phyloP scores from a whole-genome alignment of 2,113 vertebrate species.

The Carlito syrichta region DNA sequence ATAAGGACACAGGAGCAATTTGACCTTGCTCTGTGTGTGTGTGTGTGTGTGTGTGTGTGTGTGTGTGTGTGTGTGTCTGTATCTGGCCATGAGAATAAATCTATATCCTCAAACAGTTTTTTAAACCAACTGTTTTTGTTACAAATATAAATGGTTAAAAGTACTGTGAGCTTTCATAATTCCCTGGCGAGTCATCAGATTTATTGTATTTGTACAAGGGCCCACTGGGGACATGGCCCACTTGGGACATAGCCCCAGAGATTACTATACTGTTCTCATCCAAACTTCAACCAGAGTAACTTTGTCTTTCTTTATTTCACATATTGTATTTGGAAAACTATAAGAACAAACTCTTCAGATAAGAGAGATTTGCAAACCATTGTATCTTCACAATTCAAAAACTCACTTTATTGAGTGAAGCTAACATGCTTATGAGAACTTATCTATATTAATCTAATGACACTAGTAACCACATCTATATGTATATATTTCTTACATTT shows the following conservation, averaged over 20 bases:
- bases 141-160: background rate
- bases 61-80: background rate
- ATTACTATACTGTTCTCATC: background rate
- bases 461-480: background rate
- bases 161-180: background rate
- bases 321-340: background rate
- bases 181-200: accelerated
- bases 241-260: background rate
- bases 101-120: background rate
- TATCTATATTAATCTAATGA: background rate
- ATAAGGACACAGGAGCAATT: background rate
- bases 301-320: background rate
- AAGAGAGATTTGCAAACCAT: background rate
- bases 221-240: background rate
- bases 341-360: background rate
- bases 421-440: background rate
- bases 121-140: background rate
- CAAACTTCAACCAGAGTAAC: background rate
- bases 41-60: background rate
- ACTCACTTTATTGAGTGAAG: background rate
- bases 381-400: background rate
- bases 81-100: background rate
- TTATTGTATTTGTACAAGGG: background rate
- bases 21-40: accelerated
- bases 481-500: background rate